phyloP scores from a whole-genome alignment of 1,140 invertebrate species.

The Medauroidea extradentata region DNA sequence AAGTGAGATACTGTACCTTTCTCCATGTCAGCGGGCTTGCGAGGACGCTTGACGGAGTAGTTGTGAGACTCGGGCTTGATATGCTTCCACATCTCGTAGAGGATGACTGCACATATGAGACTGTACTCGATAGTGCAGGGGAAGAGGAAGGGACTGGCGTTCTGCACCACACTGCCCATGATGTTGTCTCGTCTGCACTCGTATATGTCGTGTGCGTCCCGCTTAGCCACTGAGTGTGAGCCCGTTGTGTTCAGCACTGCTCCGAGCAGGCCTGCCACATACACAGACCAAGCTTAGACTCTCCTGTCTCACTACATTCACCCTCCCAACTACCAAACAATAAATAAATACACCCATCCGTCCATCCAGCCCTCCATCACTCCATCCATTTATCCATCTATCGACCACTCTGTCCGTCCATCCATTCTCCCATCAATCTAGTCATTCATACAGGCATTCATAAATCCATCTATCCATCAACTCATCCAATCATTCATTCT shows the following conservation, averaged over 20 bases:
- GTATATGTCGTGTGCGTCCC: neutral
- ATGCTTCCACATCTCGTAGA: conserved; percentile 59
- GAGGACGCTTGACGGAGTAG: neutral
- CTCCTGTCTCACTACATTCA: no score
- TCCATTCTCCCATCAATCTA: no score
- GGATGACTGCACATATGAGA: conserved; percentile 62
- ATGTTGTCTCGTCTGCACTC: conserved; percentile 46
- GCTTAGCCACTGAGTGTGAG: neutral
- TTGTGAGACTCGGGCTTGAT: conserved; percentile 27
- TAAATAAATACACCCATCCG: no score
- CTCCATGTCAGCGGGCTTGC: neutral
- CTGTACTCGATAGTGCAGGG: conserved; percentile 71
- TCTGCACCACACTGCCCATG: conserved; percentile 56
- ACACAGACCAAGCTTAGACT: neutral
- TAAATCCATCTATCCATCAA: no score
- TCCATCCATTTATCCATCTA: no score
- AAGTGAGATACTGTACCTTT: no score
- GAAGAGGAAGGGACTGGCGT: conserved; percentile 61
- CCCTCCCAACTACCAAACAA: no score
- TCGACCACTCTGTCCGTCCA: no score
- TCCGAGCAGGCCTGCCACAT: neutral
- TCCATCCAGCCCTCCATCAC: no score
- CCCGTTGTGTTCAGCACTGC: neutral
- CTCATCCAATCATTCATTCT: no score
- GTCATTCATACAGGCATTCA: no score